Evolutionary conservation across 2,797 vertebrate species (phyloP).

Genomic region (Lepus oiostolus): DNA sequence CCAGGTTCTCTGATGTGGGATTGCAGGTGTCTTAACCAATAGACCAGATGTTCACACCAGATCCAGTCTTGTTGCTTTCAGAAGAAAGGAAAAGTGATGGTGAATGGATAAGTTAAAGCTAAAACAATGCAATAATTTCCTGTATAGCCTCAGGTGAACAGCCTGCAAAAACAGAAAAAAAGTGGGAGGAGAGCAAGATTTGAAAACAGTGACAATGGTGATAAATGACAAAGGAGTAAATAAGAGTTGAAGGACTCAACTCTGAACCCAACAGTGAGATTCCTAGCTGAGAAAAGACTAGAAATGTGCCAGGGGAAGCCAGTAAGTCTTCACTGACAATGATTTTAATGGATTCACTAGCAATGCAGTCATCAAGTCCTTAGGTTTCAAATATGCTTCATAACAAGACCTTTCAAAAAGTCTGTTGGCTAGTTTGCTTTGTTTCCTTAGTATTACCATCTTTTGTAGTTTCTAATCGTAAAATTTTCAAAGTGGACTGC

Average conservation of each 20-base stretch:
- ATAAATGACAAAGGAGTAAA: background rate
- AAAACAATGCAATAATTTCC: slow-evolving; percentile 7
- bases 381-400: background rate
- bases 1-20: no score
- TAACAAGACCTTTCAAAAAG: slow-evolving; percentile 20
- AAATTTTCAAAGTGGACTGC: background rate
- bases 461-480: slow-evolving; percentile 18
- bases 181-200: background rate
- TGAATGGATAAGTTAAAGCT: slow-evolving; percentile 23
- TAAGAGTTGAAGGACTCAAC: background rate
- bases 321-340: background rate
- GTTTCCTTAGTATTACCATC: background rate
- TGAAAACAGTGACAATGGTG: background rate
- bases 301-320: background rate
- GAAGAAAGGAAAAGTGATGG: background rate
- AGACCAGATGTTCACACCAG: no score
- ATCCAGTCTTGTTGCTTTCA: background rate
- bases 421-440: background rate
- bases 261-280: background rate
- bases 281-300: background rate
- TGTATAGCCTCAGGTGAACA: background rate
- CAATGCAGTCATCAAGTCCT: background rate
- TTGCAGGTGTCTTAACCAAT: no score
- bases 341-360: background rate
- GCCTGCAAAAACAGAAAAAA: background rate